Base-by-base conservation (phyloP, 2,113 vertebrate genomes). In the Aramus guarauna region DNA sequence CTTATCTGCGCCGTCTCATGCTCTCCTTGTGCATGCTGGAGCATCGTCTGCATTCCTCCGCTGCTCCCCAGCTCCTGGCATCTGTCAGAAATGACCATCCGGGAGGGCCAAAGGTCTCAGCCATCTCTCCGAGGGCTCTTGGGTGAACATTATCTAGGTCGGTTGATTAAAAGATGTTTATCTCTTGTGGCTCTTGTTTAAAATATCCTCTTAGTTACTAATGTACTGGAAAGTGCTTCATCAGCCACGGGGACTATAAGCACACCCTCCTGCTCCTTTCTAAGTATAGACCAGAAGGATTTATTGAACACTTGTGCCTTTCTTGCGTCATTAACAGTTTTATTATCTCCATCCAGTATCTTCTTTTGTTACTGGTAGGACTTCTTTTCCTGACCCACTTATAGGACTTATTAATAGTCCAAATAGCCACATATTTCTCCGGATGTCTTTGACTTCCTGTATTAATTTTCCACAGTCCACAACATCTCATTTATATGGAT, bases 281-380 rank as follows among this genome's bases (percentile, higher is more conserved):
- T 95, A 96, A 95, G 79, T 93, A 95, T 96, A 97, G 95, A 68
- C 34, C 82, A 90, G 82, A 3, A 90, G 92, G 89, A 96, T 97
- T 96, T 95, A 94, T 94, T 90, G 91, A 97, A 80, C 94, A 92
- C 75, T 96, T 80, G 94, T 73, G 82, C 82, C 37, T 92, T 90
- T 22, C 85, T 80, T 94, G 79, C 92, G 63, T 96, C 94, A 94
- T 58, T 93, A 94, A 80, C 88, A 24, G 75, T 66, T 96, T 77
- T 80, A 66, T 76, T 83, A 66, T 64, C 91, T 64, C 92, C 83
- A 45, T 69, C 78, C 91, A 66, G 11, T 39, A 4, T 69, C 91
- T 75, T 43, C 74, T 80, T 83, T 58, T 76, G 75, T 94, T 94
- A 64, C 94, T 86, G 75, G 71, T 90, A 66, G 85, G 75, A 10